Conservation (phyloP, 2,888 invertebrate genomes). For the Xylophagus ater region DNA sequence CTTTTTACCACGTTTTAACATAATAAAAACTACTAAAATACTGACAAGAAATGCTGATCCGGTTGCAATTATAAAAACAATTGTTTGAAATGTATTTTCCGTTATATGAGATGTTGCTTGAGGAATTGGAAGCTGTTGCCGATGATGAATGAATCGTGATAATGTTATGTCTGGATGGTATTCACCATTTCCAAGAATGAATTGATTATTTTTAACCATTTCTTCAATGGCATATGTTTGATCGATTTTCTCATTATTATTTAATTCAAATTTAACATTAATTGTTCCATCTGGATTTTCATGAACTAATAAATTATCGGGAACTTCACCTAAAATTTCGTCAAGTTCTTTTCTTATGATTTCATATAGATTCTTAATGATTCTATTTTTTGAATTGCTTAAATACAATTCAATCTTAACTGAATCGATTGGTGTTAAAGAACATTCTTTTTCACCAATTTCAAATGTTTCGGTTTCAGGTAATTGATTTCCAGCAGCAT, state of each 20-base stretch:
- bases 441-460: slow-evolving; percentile 45
- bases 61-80: slow-evolving; percentile 63
- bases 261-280: slow-evolving; percentile 50
- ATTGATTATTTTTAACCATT: slow-evolving; percentile 45
- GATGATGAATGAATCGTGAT: slow-evolving; percentile 49
- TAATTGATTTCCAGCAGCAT: slow-evolving; percentile 66
- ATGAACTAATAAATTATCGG: slow-evolving; percentile 45
- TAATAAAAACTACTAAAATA: slow-evolving; percentile 60
- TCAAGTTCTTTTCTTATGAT: slow-evolving; percentile 37
- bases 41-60: slow-evolving; percentile 71
- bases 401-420: slow-evolving; percentile 66
- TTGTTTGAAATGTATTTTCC: slow-evolving; percentile 53
- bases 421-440: slow-evolving; percentile 58
- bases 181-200: slow-evolving; percentile 29
- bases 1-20: slow-evolving; percentile 55
- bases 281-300: slow-evolving; percentile 42
- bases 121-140: slow-evolving; percentile 22
- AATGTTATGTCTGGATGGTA: slow-evolving; percentile 52
- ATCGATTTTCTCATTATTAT: slow-evolving; percentile 64
- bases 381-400: slow-evolving; percentile 45
- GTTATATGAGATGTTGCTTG: slow-evolving; percentile 33
- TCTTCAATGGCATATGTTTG: slow-evolving; percentile 69
- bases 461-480: slow-evolving; percentile 49
- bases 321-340: slow-evolving; percentile 38
- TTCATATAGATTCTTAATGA: slow-evolving; percentile 42